Conservation (phyloP, 2,888 invertebrate genomes). For the Chelonus formosanus region DNA sequence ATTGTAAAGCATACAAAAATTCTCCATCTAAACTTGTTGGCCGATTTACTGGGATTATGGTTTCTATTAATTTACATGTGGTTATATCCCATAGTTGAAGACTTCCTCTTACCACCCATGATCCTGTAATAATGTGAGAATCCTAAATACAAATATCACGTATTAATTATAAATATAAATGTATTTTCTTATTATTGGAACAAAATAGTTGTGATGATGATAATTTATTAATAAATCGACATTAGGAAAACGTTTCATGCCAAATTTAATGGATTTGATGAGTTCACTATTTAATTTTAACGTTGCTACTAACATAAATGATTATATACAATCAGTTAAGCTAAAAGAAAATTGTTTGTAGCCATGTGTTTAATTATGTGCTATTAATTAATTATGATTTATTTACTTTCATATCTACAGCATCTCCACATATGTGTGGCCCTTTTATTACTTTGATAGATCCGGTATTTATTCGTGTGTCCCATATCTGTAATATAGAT, state of each 20-base stretch:
- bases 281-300: slow-evolving; percentile 32
- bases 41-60: slow-evolving; percentile 67
- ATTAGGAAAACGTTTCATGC: slow-evolving; percentile 4
- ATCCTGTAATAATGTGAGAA: slow-evolving; percentile 67
- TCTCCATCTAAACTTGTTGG: slow-evolving; percentile 69
- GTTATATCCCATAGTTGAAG: slow-evolving; percentile 69
- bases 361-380: no score
- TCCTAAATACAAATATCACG: slow-evolving; percentile 57
- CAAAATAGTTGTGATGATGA: neutral
- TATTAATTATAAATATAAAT: no score
- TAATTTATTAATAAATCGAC: slow-evolving; percentile 28
- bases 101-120: slow-evolving; percentile 69
- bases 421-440: slow-evolving; percentile 69
- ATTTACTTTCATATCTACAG: slow-evolving; percentile 69
- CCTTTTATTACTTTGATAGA: slow-evolving; percentile 69
- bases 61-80: slow-evolving; percentile 66
- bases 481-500: slow-evolving; percentile 67
- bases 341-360: no score
- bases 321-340: neutral
- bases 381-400: slow-evolving; percentile 14
- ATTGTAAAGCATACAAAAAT: slow-evolving; percentile 69
- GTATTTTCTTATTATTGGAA: no score
- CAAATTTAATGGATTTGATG: slow-evolving; percentile 15
- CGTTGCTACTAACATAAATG: neutral
- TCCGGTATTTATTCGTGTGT: slow-evolving; percentile 67